phyloP scores from a whole-genome alignment of 37 sponge, comb jelly and placozoan genomes.

The Bolinopsis microptera region DNA sequence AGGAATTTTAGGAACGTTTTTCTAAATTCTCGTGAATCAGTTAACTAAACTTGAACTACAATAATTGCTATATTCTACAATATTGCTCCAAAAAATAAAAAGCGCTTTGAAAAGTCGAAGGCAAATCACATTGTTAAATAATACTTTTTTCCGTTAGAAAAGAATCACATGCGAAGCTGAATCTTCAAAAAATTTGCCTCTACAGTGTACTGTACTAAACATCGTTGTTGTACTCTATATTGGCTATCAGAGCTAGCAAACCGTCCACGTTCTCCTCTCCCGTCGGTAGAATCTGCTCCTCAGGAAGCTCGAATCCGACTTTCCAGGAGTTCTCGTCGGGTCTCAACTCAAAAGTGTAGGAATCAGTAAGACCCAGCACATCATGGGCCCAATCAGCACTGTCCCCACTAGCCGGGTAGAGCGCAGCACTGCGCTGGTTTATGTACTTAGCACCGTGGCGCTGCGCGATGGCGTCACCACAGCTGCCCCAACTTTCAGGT shows the following conservation, averaged over 20 bases:
- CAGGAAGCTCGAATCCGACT: constrained; percentile 28
- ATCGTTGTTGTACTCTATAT: neutral
- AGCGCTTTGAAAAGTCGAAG: too few relatives aligned
- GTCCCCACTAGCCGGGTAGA: constrained; percentile 49
- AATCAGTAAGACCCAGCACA: neutral
- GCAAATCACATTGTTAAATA: too few relatives aligned
- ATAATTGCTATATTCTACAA: too few relatives aligned
- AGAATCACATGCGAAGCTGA: too few relatives aligned
- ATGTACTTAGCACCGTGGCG: neutral
- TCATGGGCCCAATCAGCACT: constrained; percentile 56
- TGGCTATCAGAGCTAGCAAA: constrained; percentile 19
- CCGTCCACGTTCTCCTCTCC: constrained; percentile 59
- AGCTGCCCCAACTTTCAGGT: neutral
- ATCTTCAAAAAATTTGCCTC: too few relatives aligned
- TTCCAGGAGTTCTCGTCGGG: neutral
- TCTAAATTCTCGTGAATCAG: too few relatives aligned
- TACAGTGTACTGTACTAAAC: too few relatives aligned
- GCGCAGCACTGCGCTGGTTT: neutral
- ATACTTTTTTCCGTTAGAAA: too few relatives aligned
- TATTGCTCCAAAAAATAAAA: too few relatives aligned
- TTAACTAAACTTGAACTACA: too few relatives aligned
- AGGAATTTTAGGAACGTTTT: too few relatives aligned
- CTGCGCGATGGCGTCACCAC: neutral
- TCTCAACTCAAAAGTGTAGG: constrained; percentile 54
- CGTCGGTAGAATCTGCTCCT: neutral